A percentile compares a stretch with the other conserved stretches of the same genome.
phyloP scores from a whole-genome alignment of 2,888 invertebrate genomes.

The Hetaerina titia region DNA sequence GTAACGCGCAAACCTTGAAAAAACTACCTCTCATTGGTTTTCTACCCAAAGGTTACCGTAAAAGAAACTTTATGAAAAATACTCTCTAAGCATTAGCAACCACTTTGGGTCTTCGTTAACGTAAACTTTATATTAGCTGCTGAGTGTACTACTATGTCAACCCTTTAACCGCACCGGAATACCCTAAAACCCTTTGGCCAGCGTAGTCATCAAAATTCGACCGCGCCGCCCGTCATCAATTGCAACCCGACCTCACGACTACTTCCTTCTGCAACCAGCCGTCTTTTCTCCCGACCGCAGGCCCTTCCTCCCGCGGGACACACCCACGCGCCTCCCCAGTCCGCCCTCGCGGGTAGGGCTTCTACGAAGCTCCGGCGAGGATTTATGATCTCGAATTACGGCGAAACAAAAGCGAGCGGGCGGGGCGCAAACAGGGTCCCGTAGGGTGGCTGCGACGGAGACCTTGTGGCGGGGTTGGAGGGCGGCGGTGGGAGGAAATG shows the following conservation, averaged over 20 bases:
- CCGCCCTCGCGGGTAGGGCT: background rate
- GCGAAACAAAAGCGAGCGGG: constrained; percentile 56
- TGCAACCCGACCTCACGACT: background rate
- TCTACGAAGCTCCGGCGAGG: background rate
- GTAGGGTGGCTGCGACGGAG: background rate
- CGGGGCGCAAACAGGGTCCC: constrained; percentile 35
- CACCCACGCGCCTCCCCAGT: background rate
- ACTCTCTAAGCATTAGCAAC: too few relatives aligned
- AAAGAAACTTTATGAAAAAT: too few relatives aligned
- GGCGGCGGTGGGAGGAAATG: constrained; percentile 7
- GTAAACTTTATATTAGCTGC: too few relatives aligned
- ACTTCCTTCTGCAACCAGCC: background rate
- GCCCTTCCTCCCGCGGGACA: background rate
- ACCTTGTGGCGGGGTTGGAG: background rate
- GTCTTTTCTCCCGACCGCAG: background rate
- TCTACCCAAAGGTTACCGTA: too few relatives aligned
- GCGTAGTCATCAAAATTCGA: too few relatives aligned
- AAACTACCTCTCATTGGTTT: too few relatives aligned
- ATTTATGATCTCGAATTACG: constrained; percentile 58
- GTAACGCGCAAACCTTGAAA: too few relatives aligned
- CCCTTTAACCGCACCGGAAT: too few relatives aligned
- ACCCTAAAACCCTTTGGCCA: too few relatives aligned
- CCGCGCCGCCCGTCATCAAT: too few relatives aligned
- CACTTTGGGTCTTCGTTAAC: too few relatives aligned
- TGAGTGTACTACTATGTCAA: too few relatives aligned